A percentile compares a stretch with the other conserved stretches of the same genome.
Conservation (phyloP, 2,113 vertebrate species). For the Oplegnathus fasciatus region DNA sequence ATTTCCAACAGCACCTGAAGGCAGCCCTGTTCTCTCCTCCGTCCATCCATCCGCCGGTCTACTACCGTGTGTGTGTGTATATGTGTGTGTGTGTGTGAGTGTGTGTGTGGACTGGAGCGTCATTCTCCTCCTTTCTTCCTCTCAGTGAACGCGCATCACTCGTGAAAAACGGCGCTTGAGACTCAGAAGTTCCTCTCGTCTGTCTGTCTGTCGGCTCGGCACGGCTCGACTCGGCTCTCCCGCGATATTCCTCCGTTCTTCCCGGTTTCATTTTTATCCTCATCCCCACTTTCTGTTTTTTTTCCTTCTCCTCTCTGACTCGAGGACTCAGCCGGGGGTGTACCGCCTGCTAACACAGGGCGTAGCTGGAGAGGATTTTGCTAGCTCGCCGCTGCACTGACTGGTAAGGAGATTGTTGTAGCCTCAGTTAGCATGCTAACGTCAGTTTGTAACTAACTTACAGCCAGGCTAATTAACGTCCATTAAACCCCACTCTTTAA, state of each 20-base stretch:
- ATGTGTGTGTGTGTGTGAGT: conserved; percentile 20
- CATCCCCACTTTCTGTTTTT: conserved; percentile 33
- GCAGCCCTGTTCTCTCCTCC: conserved; percentile 67
- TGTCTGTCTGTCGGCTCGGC: background rate
- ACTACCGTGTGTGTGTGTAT: conserved; percentile 35
- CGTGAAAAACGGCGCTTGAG: conserved; percentile 53
- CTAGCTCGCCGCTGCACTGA: conserved; percentile 62
- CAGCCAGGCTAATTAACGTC: conserved; percentile 34
- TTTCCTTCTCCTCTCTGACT: background rate
- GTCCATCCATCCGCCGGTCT: conserved; percentile 73
- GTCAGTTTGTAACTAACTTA: background rate
- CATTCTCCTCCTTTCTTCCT: conserved; percentile 78
- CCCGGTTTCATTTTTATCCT: conserved; percentile 36
- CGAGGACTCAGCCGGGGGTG: conserved; percentile 42
- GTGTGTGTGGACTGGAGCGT: conserved; percentile 59
- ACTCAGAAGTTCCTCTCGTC: conserved; percentile 50
- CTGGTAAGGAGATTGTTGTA: conserved; percentile 71
- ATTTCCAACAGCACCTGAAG: conserved; percentile 52
- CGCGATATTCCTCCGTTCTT: background rate
- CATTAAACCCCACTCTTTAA: background rate
- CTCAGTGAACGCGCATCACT: conserved; percentile 77
- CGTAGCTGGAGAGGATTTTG: conserved; percentile 79
- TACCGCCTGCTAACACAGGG: conserved; percentile 71
- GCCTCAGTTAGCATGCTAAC: conserved; percentile 65
- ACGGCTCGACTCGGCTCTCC: conserved; percentile 23